phyloP scores from a whole-genome alignment of 2,888 invertebrate genomes.

The Pandemis corylana region DNA sequence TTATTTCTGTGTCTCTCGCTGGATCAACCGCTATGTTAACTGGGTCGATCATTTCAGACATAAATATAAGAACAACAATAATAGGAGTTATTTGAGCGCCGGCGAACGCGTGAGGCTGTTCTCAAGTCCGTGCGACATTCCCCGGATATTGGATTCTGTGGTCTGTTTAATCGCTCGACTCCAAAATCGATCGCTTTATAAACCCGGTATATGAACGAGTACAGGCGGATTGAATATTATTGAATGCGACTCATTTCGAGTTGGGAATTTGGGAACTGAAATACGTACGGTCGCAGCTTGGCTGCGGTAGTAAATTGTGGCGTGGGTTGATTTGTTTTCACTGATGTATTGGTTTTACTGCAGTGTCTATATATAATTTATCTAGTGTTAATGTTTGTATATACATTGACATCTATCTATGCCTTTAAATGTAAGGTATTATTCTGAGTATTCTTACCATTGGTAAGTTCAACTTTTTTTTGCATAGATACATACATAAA shows the following conservation, averaged over 20 bases:
- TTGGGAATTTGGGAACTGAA: not conserved
- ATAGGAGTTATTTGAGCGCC: slow-evolving; percentile 3
- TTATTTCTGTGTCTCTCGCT: not conserved
- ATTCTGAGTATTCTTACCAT: too few relatives aligned
- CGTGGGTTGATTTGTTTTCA: not conserved
- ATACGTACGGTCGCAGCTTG: not conserved
- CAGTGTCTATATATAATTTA: too few relatives aligned
- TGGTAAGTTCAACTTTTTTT: too few relatives aligned
- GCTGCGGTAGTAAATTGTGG: not conserved
- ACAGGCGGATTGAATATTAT: slow-evolving; percentile 2
- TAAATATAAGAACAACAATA: slow-evolving; percentile 10
- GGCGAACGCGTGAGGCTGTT: not conserved
- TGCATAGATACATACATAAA: too few relatives aligned
- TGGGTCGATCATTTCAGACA: not conserved
- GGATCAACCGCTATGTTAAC: not conserved
- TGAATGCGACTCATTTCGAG: slow-evolving; percentile 4
- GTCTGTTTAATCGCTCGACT: slow-evolving; percentile 12
- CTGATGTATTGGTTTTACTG: not conserved
- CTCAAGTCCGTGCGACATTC: slow-evolving; percentile 15
- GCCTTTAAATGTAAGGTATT: too few relatives aligned
- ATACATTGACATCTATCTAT: too few relatives aligned
- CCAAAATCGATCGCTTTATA: slow-evolving; percentile 14
- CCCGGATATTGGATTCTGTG: slow-evolving; percentile 21
- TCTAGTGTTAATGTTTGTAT: too few relatives aligned
- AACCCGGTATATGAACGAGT: not conserved